Percentiles rank a stretch among this genome's conserved stretches.
These are phyloP conservation scores for Callospermophilus lateralis DNA, from an alignment of 2,113 vertebrate genomes.

Conservation along the genomic window DNA sequence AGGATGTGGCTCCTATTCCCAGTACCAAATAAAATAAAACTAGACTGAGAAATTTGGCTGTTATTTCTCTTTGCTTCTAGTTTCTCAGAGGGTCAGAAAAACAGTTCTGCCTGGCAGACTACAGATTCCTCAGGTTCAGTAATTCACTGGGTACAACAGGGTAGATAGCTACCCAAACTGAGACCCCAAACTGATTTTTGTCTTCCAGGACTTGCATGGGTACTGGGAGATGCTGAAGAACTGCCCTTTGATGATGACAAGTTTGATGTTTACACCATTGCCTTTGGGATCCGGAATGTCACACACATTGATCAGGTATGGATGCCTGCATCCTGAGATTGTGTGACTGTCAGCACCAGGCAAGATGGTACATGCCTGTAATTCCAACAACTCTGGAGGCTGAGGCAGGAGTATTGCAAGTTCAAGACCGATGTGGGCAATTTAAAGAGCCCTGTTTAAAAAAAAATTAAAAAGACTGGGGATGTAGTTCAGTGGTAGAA, in stretches of 20 bases:
- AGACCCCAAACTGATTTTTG: slow-evolving; percentile 30
- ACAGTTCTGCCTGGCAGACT: neutral
- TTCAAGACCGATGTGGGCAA: no score
- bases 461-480: no score
- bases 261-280: slow-evolving; percentile 97
- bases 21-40: no score
- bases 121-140: neutral
- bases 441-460: no score
- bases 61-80: neutral
- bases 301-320: slow-evolving; percentile 93
- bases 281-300: slow-evolving; percentile 98
- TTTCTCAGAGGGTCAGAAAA: neutral
- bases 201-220: slow-evolving; percentile 94
- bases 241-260: slow-evolving; percentile 95
- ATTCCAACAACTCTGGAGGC: no score
- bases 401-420: no score
- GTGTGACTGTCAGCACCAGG: neutral
- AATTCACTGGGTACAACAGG: neutral
- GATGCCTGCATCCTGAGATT: neutral
- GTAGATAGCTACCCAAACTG: neutral
- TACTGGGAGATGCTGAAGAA: slow-evolving; percentile 97
- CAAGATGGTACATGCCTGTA: no score
- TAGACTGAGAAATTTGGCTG: neutral
- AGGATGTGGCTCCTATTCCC: no score
- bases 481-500: no score